A percentile compares a stretch with the other conserved stretches of the same genome.
Conservation (phyloP, 1,140 invertebrate species). For the Proctacanthus coquilletti region DNA sequence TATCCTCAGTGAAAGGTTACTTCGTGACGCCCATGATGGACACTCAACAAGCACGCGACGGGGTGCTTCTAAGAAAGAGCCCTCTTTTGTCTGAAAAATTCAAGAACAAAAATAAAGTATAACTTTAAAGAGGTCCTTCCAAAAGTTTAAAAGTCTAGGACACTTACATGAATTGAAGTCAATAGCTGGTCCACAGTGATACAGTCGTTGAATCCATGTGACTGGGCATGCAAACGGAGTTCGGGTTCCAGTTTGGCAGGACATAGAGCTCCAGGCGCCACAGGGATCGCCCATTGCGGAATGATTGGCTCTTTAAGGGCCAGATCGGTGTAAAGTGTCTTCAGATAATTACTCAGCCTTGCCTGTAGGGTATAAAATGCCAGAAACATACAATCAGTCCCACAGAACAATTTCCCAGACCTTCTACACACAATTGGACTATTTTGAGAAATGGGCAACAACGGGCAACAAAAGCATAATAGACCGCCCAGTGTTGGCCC, state of each 20-base stretch:
- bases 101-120: background rate
- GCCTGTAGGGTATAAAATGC: constrained; percentile 5
- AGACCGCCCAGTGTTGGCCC: no score
- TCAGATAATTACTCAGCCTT: constrained; percentile 24
- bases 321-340: constrained; percentile 31
- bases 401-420: no score
- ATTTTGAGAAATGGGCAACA: no score
- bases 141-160: constrained; percentile 1
- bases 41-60: constrained; percentile 35
- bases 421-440: no score
- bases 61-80: constrained; percentile 31
- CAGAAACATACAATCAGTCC: no score
- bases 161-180: constrained; percentile 30
- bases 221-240: constrained; percentile 29
- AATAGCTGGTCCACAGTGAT: constrained; percentile 33
- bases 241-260: constrained; percentile 33
- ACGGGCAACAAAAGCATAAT: no score
- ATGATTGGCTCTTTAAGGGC: constrained; percentile 30
- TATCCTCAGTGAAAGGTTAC: constrained; percentile 33
- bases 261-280: constrained; percentile 30
- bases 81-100: constrained; percentile 29
- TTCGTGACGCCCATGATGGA: constrained; percentile 36
- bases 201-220: constrained; percentile 25
- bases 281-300: constrained; percentile 30
- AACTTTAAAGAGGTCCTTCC: background rate